Evolutionary conservation across 2,113 vertebrate genomes (phyloP).

Genomic region (Oreotrochilus melanogaster): DNA sequence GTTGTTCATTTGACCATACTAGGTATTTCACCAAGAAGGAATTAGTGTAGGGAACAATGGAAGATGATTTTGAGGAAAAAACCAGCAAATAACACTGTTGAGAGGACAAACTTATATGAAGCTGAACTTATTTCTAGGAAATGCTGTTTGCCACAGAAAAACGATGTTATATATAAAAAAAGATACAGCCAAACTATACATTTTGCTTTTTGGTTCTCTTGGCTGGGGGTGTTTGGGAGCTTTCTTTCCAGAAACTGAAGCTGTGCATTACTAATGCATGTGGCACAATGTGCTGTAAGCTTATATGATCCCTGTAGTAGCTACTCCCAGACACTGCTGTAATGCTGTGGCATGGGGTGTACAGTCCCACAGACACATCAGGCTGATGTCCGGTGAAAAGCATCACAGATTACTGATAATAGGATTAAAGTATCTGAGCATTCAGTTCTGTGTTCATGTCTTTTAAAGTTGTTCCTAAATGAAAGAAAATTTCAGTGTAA

Average conservation of each 20-base stretch:
- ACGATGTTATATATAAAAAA: not conserved
- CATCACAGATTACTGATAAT: not conserved
- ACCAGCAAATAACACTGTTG: not conserved
- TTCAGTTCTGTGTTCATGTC: not conserved
- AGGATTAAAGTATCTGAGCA: conserved; percentile 5
- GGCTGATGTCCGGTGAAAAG: not conserved
- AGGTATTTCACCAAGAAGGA: conserved; percentile 17
- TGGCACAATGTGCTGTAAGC: not conserved
- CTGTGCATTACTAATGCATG: not conserved
- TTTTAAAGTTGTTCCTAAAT: conserved; percentile 21
- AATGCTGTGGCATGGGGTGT: not conserved
- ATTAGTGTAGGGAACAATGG: conserved; percentile 6
- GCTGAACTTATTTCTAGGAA: not conserved
- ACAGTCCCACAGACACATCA: not conserved
- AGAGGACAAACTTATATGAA: not conserved
- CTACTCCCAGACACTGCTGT: not conserved
- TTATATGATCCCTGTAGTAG: not conserved
- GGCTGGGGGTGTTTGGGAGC: not conserved
- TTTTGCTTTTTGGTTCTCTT: not conserved
- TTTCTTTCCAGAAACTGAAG: not conserved
- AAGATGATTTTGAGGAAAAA: not conserved
- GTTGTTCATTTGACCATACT: not conserved
- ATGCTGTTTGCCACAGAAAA: not conserved
- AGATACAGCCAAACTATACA: not conserved
- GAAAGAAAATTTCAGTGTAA: not conserved